Base-by-base conservation (phyloP, 2,797 vertebrate species). In the Syndactyla subalaris region DNA sequence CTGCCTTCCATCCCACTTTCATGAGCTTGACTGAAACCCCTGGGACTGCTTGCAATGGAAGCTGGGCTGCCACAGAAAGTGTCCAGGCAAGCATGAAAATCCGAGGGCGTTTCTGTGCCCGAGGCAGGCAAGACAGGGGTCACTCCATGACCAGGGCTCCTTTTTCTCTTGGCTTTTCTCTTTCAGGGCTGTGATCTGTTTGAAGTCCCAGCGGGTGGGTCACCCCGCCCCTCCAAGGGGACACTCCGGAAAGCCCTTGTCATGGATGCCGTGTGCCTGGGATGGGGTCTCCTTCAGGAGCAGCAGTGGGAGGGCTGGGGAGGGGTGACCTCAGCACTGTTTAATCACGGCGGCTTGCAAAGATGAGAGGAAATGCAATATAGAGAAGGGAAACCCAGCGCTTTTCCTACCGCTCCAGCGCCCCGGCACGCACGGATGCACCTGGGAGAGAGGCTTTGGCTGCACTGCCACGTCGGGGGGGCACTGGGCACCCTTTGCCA, bases 41-140 rank as follows among this genome's bases (percentile, higher is more conserved):
- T 0, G 0, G 32, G 4, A 10, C 15, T 5, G 4, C 63, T 82
- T 1, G 0, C 62, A 30, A 41, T 57, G 0, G 10, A 5, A 48
- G 76, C 39, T 0, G 4, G 32, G 73, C 68, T 12, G 70, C 66
- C 14, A 18, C 89, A 89, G 19, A 75, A 76, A 34, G 13, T 22
- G 3, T 23, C 93, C 87, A 58, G 78, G 74, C 62, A 61, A 57
- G 89, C 81, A n/a, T 45, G 63, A 75, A 84, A 93, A 72, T 51
- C 57, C 2, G 1, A 45, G 81, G 73, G 80, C 3, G 18, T 74
- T 86, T 10, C 78, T 49, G 62, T 41, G 74, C 86, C 66, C 0
- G 29, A 48, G 61, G 83, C 48, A 16, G 62, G 81, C 62, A 14
- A 39, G 66, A 4, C 62, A 38, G 24, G 71, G 89, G 43, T 55